A percentile compares a stretch with the other conserved stretches of the same genome.
Conservation (phyloP, 2,797 vertebrate species). For the Limosa lapponica region DNA sequence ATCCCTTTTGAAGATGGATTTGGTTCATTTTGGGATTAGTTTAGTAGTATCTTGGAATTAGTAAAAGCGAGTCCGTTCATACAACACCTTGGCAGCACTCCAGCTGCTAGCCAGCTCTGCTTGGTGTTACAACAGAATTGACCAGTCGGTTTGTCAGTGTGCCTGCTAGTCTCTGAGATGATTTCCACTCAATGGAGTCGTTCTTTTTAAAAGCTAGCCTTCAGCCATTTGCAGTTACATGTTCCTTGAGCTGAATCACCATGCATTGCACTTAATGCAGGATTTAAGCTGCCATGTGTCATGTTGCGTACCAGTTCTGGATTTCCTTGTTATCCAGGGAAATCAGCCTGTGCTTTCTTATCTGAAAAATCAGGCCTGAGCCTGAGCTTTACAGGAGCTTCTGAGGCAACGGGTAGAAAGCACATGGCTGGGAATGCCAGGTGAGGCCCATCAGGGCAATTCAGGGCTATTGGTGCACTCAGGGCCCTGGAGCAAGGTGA, state of each 20-base stretch:
- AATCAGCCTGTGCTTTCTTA: not conserved
- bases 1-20: conserved; percentile 6
- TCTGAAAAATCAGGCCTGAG: not conserved
- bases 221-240: not conserved
- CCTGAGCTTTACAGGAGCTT: not conserved
- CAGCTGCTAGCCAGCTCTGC: not conserved
- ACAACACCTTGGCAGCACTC: not conserved
- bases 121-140: not conserved
- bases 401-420: not conserved
- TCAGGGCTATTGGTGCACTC: not conserved
- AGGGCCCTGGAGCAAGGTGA: not conserved
- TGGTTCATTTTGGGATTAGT: conserved; percentile 18
- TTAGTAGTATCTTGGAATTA: not conserved
- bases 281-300: not conserved
- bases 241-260: not conserved
- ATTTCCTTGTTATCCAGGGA: not conserved
- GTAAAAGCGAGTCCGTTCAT: not conserved
- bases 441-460: not conserved
- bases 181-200: not conserved
- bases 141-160: not conserved
- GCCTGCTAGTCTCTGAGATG: not conserved
- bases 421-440: not conserved
- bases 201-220: not conserved
- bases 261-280: not conserved
- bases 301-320: not conserved